phyloP scores from a whole-genome alignment of 1,140 invertebrate genomes.

The Drosophila punjabiensis region DNA sequence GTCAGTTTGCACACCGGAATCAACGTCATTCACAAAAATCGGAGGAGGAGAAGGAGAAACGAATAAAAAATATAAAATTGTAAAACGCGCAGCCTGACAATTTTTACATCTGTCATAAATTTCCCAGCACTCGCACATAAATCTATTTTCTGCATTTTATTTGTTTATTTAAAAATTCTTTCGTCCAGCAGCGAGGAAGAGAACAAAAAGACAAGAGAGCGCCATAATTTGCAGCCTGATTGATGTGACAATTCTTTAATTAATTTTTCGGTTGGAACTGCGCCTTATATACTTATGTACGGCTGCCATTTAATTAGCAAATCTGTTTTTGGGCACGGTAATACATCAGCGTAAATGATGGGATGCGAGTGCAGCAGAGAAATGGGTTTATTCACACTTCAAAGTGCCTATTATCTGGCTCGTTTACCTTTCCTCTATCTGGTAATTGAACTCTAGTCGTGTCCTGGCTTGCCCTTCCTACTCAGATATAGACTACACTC shows the following conservation, averaged over 20 bases:
- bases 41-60: constrained; percentile 12
- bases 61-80: constrained; percentile 26
- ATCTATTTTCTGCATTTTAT: constrained; percentile 82
- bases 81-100: constrained; percentile 57
- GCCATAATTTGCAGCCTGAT: constrained; percentile 73
- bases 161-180: constrained; percentile 79
- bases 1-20: constrained; percentile 24
- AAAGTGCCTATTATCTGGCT: constrained; percentile 49
- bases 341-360: constrained; percentile 75
- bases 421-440: constrained; percentile 51
- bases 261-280: constrained; percentile 65
- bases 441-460: constrained; percentile 48
- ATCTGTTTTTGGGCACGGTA: constrained; percentile 64
- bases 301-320: constrained; percentile 66
- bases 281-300: constrained; percentile 21
- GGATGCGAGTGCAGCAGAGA: constrained; percentile 35
- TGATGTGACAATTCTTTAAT: constrained; percentile 82
- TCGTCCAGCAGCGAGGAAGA: constrained; percentile 7
- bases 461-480: constrained; percentile 37
- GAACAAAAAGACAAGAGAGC: constrained; percentile 26
- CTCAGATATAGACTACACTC: constrained; percentile 15
- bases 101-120: constrained; percentile 82
- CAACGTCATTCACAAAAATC: constrained; percentile 40
- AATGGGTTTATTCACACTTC: constrained; percentile 70
- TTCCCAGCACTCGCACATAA: constrained; percentile 63